Evolutionary conservation across 2,113 vertebrate species (phyloP).

Genomic region (Uria aalge): DNA sequence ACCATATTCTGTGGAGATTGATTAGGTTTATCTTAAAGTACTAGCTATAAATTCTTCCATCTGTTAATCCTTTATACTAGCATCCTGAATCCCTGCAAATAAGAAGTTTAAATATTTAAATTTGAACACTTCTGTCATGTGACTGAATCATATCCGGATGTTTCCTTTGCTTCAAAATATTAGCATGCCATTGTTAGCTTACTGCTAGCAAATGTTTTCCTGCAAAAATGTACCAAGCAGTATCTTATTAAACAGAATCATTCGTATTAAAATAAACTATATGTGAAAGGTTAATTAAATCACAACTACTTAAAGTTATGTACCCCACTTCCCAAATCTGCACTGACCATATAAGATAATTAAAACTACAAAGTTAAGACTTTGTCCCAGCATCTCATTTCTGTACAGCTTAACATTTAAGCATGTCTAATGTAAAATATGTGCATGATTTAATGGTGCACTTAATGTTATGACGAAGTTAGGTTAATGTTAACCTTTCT

Average conservation of each 20-base stretch:
- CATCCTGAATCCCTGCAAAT: background rate
- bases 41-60: background rate
- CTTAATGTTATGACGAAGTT: background rate
- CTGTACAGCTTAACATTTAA: background rate
- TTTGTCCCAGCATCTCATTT: background rate
- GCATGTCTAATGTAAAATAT: background rate
- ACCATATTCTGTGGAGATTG: rapidly evolving
- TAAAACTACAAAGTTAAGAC: background rate
- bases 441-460: background rate
- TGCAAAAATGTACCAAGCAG: background rate
- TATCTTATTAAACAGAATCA: background rate
- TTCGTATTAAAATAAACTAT: background rate
- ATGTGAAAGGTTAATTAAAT: background rate
- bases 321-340: background rate
- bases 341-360: background rate
- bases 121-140: background rate
- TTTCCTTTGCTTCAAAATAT: background rate
- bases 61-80: background rate
- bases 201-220: background rate
- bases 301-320: background rate
- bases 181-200: background rate
- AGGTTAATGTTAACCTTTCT: constrained; percentile 1
- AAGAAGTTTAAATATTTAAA: background rate
- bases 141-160: background rate
- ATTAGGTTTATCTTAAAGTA: background rate